Conservation (phyloP, 2,113 vertebrate species). For the Elgaria multicarinata region DNA sequence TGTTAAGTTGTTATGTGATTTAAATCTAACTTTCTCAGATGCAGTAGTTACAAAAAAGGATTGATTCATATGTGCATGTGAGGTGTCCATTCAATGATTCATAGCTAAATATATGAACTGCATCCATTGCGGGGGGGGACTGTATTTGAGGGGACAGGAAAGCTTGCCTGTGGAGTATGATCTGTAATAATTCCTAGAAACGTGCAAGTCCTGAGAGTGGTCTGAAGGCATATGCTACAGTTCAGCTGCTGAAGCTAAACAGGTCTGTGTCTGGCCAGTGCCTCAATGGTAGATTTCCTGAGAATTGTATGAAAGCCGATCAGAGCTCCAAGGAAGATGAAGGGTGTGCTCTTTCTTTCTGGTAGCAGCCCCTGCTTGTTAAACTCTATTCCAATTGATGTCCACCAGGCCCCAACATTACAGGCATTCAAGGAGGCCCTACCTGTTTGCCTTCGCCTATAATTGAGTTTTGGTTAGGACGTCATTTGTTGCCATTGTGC, state of each 20-base stretch:
- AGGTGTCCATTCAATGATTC: not conserved
- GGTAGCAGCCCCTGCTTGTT: too few species aligned
- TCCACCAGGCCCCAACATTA: too few species aligned
- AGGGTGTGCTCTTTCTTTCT: not conserved
- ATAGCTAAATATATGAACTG: not conserved
- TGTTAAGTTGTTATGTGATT: not conserved
- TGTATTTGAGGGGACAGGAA: not conserved
- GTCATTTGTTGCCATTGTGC: too few species aligned
- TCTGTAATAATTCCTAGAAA: not conserved
- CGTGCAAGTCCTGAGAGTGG: not conserved
- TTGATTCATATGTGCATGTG: not conserved
- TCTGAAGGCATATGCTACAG: not conserved
- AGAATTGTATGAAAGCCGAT: not conserved
- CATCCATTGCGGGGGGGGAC: not conserved
- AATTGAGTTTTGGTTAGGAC: too few species aligned
- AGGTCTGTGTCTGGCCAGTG: not conserved
- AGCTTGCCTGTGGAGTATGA: not conserved
- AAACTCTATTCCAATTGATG: too few species aligned
- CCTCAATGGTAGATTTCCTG: not conserved
- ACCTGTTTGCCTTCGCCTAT: too few species aligned
- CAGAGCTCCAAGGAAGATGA: not conserved
- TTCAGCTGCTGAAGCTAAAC: not conserved
- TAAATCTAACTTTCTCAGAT: not conserved
- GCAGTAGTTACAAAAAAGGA: not conserved
- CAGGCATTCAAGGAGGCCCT: too few species aligned